These are phyloP conservation scores for Trichosurus vulpecula DNA, from an alignment of 2,797 vertebrate genomes.

Conservation along the genomic window DNA sequence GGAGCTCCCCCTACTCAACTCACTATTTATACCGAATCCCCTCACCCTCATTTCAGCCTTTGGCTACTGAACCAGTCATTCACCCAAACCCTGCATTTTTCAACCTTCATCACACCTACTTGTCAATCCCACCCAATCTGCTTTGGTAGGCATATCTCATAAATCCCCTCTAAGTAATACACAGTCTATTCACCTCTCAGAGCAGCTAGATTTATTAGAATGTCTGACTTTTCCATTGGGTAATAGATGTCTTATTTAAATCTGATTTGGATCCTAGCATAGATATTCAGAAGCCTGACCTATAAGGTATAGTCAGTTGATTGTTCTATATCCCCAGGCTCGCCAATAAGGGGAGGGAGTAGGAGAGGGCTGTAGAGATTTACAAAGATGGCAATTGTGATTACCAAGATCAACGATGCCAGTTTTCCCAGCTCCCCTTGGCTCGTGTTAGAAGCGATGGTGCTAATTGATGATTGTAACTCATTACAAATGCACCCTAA, in stretches of 20 bases:
- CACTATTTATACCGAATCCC: neutral
- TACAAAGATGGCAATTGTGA: conserved; percentile 29
- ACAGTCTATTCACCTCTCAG: neutral
- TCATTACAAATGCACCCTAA: conserved; percentile 84
- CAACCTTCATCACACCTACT: neutral
- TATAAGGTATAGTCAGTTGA: neutral
- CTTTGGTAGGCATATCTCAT: neutral
- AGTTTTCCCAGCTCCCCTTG: conserved; percentile 73
- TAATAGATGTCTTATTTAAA: neutral
- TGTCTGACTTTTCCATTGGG: neutral
- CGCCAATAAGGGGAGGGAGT: neutral
- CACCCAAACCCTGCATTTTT: neutral
- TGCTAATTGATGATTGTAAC: conserved; percentile 84
- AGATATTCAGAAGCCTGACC: neutral
- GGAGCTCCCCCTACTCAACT: neutral
- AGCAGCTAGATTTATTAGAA: conserved; percentile 44
- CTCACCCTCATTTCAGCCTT: neutral
- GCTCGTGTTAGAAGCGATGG: conserved; percentile 69
- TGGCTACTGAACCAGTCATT: neutral
- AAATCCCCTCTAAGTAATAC: neutral
- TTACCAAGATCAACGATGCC: conserved; percentile 65
- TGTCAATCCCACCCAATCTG: neutral
- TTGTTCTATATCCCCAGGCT: neutral
- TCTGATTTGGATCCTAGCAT: rapidly evolving
- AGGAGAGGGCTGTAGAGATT: neutral